Conservation (phyloP, 2,797 vertebrate genomes). For the Melopsittacus undulatus region DNA sequence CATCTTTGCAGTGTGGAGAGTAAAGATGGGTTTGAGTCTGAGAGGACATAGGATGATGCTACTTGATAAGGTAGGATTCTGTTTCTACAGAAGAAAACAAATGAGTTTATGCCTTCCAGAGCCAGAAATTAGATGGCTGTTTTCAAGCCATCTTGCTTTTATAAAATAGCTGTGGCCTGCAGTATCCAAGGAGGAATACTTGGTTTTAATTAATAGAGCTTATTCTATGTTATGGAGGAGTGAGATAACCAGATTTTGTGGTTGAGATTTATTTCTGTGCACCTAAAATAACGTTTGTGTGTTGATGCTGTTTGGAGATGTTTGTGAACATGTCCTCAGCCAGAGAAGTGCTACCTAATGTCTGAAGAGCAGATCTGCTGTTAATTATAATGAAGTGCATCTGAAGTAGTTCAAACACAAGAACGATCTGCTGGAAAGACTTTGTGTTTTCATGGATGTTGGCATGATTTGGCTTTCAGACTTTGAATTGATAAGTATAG, state of each 20-base stretch:
- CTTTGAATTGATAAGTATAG: not conserved
- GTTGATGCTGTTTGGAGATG: not conserved
- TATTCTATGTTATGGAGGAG: not conserved
- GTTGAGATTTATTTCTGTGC: not conserved
- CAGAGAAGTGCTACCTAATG: not conserved
- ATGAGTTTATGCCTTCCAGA: not conserved
- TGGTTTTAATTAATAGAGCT: not conserved
- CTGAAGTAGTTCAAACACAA: not conserved
- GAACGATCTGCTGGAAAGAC: not conserved
- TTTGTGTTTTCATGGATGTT: not conserved
- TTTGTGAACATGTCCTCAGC: not conserved
- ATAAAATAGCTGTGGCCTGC: not conserved
- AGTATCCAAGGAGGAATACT: not conserved
- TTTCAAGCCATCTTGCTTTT: not conserved
- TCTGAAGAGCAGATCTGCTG: not conserved
- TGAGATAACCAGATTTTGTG: not conserved
- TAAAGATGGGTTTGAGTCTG: not conserved
- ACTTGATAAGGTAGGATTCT: not conserved
- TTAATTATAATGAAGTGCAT: not conserved
- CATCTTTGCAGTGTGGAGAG: not conserved
- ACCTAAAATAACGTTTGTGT: fast-evolving
- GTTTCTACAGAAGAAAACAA: not conserved
- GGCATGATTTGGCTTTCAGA: not conserved
- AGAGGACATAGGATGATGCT: not conserved
- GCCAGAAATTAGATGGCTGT: not conserved